Percentiles rank a stretch among this genome's conserved stretches.
Evolutionary conservation across 2,797 vertebrate species (phyloP).

Genomic region (Sebastes matsubarae): DNA sequence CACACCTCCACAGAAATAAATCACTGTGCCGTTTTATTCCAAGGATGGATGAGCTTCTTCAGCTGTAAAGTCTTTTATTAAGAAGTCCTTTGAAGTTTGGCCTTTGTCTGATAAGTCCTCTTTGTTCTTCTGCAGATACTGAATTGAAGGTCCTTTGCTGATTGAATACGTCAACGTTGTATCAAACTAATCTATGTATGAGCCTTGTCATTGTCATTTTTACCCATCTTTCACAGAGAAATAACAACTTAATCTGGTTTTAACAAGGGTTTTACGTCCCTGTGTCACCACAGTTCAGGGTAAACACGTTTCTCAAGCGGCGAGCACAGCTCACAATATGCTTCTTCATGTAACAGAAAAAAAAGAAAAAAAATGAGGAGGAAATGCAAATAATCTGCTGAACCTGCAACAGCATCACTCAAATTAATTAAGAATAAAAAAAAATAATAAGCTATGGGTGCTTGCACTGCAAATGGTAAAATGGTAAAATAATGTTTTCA

Average conservation of each 20-base stretch:
- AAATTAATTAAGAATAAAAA: neutral
- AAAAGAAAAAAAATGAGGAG: neutral
- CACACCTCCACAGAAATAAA: constrained; percentile 51
- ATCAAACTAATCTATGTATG: neutral
- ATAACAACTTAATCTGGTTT: neutral
- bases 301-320: neutral
- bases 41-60: constrained; percentile 44
- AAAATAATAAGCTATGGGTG: neutral
- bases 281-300: neutral
- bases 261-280: neutral
- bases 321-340: neutral
- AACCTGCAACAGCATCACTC: neutral
- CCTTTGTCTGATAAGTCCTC: constrained; percentile 22
- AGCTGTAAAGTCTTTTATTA: constrained; percentile 37
- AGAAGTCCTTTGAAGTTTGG: constrained; percentile 17
- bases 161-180: constrained; percentile 11
- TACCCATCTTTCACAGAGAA: neutral
- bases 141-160: constrained; percentile 3
- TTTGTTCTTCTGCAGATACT: constrained; percentile 29
- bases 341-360: neutral
- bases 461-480: neutral
- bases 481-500: neutral
- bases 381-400: neutral
- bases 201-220: neutral
- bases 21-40: constrained; percentile 51